Evolutionary conservation across 2,113 vertebrate species (phyloP).

Genomic region (Phoenicopterus ruber): DNA sequence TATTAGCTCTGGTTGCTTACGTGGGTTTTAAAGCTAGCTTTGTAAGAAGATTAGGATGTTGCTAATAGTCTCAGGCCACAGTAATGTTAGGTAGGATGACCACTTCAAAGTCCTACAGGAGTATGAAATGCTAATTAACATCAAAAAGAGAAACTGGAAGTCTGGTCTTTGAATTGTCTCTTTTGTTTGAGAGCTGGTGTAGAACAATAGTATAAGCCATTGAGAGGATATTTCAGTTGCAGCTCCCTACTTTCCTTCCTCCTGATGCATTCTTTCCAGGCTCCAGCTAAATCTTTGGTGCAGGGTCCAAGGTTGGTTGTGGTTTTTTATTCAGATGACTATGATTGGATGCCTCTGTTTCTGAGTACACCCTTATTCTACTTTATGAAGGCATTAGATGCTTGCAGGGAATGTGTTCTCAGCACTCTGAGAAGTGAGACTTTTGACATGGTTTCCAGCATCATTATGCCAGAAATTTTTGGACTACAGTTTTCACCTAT

Average conservation of each 20-base stretch:
- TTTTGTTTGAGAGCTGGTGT: not conserved
- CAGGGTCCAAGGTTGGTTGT: not conserved
- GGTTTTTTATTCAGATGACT: not conserved
- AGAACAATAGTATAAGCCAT: not conserved
- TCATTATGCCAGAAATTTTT: not conserved
- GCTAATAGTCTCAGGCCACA: slow-evolving; percentile 1
- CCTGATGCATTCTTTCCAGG: not conserved
- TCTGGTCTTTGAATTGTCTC: not conserved
- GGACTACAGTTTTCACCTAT: not conserved
- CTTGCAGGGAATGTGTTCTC: not conserved
- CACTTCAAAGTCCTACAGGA: not conserved
- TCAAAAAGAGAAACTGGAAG: not conserved
- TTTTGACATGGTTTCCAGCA: not conserved
- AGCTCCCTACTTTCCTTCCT: not conserved
- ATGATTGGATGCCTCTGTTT: not conserved
- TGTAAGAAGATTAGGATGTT: slow-evolving; percentile 37
- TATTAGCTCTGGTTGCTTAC: slow-evolving; percentile 40
- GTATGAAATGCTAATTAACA: not conserved
- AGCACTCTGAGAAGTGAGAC: not conserved
- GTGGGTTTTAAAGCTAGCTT: slow-evolving; percentile 52
- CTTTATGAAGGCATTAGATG: not conserved
- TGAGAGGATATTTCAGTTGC: not conserved
- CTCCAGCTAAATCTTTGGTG: not conserved
- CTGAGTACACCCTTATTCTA: not conserved
- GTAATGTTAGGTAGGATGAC: not conserved